phyloP scores from a whole-genome alignment of 2,113 vertebrate genomes.

The Bubalus kerabau region DNA sequence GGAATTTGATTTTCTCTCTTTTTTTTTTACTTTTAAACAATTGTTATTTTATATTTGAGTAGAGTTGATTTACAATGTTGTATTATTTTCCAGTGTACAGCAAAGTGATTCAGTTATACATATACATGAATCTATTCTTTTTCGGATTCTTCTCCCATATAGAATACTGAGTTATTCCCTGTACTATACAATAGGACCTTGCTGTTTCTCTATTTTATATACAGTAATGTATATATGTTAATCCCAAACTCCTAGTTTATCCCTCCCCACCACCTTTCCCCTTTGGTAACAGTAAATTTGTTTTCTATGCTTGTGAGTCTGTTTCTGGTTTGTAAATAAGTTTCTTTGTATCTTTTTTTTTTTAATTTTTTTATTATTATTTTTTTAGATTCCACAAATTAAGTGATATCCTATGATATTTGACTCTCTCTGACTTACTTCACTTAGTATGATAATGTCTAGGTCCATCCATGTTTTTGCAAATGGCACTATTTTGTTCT shows the following conservation, averaged over 20 bases:
- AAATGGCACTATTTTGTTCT: neutral
- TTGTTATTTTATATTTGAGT: neutral
- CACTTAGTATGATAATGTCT: neutral
- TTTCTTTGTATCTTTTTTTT: neutral
- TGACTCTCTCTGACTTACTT: neutral
- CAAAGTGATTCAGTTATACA: neutral
- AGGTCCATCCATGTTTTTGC: neutral
- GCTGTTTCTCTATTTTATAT: neutral
- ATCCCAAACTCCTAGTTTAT: neutral
- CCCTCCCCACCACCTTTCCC: neutral
- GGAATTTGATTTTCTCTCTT: neutral
- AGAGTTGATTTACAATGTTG: neutral
- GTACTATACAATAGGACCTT: neutral
- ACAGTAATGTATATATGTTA: neutral
- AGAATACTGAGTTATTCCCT: neutral
- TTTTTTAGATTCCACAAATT: neutral
- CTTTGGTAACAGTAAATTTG: neutral
- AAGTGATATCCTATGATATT: neutral
- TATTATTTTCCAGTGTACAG: neutral
- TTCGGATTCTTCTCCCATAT: neutral
- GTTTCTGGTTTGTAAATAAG: neutral
- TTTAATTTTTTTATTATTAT: no score
- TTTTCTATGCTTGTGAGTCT: neutral
- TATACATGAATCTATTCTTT: neutral
- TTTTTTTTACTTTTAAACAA: no score